Evolutionary conservation across 1,140 invertebrate genomes (phyloP).

Genomic region (Drosophila melanogaster): DNA sequence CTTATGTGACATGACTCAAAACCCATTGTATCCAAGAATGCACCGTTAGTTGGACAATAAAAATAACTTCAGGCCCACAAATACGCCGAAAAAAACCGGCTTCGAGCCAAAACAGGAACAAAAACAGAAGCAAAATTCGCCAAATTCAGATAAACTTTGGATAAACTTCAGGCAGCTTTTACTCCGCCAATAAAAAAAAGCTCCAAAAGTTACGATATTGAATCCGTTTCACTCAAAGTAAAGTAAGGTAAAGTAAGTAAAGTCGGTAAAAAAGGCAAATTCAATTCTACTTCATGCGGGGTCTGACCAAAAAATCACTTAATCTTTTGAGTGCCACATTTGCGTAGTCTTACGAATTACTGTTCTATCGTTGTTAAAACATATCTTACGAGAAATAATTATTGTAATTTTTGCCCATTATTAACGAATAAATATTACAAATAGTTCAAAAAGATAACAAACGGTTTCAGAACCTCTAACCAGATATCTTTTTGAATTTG

Average conservation of each 20-base stretch:
- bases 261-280: conserved; percentile 2
- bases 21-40: conserved; percentile 41
- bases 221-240: conserved; percentile 21
- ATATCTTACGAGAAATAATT: neutral
- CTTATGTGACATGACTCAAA: conserved; percentile 45
- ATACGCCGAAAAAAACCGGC: conserved; percentile 39
- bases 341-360: too few species aligned
- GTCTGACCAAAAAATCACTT: too few species aligned
- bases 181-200: conserved; percentile 47
- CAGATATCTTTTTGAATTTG: neutral
- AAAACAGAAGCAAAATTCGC: conserved; percentile 21
- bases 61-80: conserved; percentile 13
- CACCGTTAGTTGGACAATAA: conserved; percentile 58
- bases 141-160: conserved; percentile 31
- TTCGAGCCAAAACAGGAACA: conserved; percentile 28
- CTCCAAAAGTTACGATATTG: conserved; percentile 51
- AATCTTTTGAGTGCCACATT: neutral
- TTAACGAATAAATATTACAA: neutral
- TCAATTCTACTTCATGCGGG: neutral
- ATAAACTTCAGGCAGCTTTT: conserved; percentile 58
- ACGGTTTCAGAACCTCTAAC: too few species aligned
- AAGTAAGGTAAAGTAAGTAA: too few species aligned
- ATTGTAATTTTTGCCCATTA: neutral
- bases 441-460: neutral
- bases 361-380: too few species aligned